Percentiles rank a stretch among this genome's conserved stretches.
Conservation (phyloP, 2,113 vertebrate genomes). For the Marmota flaviventris region DNA sequence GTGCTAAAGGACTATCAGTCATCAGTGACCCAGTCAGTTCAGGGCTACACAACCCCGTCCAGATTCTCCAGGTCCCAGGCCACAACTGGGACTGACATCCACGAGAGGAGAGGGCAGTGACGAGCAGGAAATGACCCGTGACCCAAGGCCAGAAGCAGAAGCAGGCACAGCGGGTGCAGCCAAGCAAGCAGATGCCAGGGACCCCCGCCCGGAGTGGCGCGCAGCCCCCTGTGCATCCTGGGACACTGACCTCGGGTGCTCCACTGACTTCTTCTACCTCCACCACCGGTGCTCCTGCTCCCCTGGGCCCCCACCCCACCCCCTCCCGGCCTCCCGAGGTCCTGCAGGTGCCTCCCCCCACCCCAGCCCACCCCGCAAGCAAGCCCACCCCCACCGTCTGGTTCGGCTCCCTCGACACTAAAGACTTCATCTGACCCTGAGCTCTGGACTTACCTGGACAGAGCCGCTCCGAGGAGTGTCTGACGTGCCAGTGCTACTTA, state of each 20-base stretch:
- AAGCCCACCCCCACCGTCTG: background rate
- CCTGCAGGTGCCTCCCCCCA: background rate
- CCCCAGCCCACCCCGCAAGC: slow-evolving; percentile 61
- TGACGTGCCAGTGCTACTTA: slow-evolving; percentile 49
- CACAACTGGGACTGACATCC: background rate
- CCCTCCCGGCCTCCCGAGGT: background rate
- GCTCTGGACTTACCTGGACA: slow-evolving; percentile 69
- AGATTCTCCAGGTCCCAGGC: slow-evolving; percentile 39
- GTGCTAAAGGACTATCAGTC: background rate
- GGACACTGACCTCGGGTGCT: slow-evolving; percentile 80
- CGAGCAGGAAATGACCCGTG: slow-evolving; percentile 37
- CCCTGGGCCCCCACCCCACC: background rate
- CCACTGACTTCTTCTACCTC: slow-evolving; percentile 75
- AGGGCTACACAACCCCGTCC: slow-evolving; percentile 13
- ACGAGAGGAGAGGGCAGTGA: background rate
- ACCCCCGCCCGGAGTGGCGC: background rate
- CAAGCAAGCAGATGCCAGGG: slow-evolving; percentile 75
- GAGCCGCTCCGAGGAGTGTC: background rate
- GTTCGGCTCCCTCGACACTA: background rate
- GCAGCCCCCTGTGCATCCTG: slow-evolving; percentile 26
- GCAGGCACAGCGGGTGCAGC: background rate
- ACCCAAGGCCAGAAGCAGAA: slow-evolving; percentile 28
- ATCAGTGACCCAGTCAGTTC: background rate
- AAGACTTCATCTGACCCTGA: slow-evolving; percentile 63
- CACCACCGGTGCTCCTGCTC: slow-evolving; percentile 61